These are phyloP conservation scores for Drosophila micromelanica DNA, from an alignment of 1,140 invertebrate genomes.

Conservation along the genomic window DNA sequence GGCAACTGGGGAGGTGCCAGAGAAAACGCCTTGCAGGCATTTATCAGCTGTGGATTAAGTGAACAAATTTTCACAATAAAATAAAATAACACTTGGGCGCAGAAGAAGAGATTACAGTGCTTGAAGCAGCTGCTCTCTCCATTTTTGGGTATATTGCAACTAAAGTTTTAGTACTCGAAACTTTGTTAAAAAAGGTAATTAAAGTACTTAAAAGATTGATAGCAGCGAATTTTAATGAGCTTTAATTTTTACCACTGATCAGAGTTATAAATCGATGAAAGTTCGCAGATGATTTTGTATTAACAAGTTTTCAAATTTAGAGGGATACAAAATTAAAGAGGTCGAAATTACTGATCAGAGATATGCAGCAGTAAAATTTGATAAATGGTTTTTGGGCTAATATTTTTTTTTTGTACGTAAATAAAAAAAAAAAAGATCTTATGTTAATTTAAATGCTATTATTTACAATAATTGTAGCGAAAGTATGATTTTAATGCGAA, in stretches of 20 bases:
- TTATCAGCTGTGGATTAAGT: slow-evolving; percentile 42
- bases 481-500: too few relatives aligned
- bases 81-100: neutral
- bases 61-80: slow-evolving; percentile 39
- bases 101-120: neutral
- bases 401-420: too few relatives aligned
- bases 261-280: neutral
- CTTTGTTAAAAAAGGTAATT: too few relatives aligned
- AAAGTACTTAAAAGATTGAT: neutral
- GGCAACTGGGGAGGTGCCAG: slow-evolving; percentile 19
- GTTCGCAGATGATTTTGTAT: neutral
- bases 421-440: too few relatives aligned
- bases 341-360: neutral
- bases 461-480: too few relatives aligned
- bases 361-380: neutral
- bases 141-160: neutral
- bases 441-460: too few relatives aligned
- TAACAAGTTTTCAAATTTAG: too few relatives aligned
- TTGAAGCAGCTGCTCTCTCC: neutral
- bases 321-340: neutral
- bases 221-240: neutral
- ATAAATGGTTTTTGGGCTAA: neutral
- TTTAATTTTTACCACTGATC: neutral
- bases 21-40: slow-evolving; percentile 55
- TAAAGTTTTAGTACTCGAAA: neutral